Evolutionary conservation across 1,140 invertebrate genomes (phyloP).

Genomic region (Drosophila tani): DNA sequence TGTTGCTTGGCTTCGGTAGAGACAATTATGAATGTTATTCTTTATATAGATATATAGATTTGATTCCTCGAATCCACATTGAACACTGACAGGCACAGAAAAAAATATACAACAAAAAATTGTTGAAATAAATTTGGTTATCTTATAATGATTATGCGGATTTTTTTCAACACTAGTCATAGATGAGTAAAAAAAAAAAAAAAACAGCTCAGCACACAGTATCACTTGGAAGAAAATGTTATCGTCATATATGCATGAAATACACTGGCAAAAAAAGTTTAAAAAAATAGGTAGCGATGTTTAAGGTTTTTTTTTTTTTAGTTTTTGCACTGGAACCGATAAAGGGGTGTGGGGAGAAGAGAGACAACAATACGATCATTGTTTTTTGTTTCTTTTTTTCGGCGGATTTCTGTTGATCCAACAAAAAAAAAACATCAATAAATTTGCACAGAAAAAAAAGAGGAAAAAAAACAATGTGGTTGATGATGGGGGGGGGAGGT

Average conservation of each 20-base stretch:
- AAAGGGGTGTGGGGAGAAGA: constrained; percentile 60
- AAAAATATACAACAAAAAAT: constrained; percentile 54
- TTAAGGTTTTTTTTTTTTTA: constrained; percentile 19
- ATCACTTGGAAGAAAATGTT: constrained; percentile 39
- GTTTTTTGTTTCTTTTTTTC: constrained; percentile 25
- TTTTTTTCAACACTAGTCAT: constrained; percentile 30
- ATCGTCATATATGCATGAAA: constrained; percentile 28
- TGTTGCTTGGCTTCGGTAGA: constrained; percentile 35
- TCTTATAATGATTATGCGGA: constrained; percentile 14
- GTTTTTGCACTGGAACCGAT: constrained; percentile 69
- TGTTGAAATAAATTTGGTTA: constrained; percentile 30
- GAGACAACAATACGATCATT: constrained; percentile 17
- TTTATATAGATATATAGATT: constrained; percentile 20
- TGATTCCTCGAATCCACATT: constrained; percentile 38
- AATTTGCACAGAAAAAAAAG: constrained; percentile 69
- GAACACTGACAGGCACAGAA: constrained; percentile 48
- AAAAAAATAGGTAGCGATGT: constrained; percentile 35
- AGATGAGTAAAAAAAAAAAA: constrained; percentile 25
- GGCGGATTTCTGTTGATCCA: constrained; percentile 22
- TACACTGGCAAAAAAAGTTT: constrained; percentile 52
- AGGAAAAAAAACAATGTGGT: constrained; percentile 41
- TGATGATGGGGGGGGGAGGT: constrained; percentile 16
- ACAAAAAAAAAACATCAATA: constrained; percentile 36
- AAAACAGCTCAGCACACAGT: constrained; percentile 38
- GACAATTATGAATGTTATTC: constrained; percentile 24